These are phyloP conservation scores for Mesochorus sp. DNA, from an alignment of 2,888 invertebrate genomes.

Conservation along the genomic window DNA sequence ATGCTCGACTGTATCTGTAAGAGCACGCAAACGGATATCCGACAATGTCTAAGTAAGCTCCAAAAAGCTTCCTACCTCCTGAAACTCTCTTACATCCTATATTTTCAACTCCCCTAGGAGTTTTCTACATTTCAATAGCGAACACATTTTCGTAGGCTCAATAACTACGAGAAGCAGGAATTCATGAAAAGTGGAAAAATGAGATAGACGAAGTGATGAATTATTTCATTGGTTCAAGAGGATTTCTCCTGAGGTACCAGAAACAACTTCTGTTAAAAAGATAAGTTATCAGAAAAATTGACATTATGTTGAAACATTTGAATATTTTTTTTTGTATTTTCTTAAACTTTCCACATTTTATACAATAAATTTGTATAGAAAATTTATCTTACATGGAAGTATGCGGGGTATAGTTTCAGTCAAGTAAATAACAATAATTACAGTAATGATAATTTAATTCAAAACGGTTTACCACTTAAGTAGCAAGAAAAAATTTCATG, in stretches of 20 bases:
- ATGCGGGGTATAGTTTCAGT: no score
- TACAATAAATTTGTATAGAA: neutral
- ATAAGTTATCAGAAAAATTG: neutral
- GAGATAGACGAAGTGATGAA: neutral
- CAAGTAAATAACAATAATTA: no score
- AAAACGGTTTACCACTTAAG: no score
- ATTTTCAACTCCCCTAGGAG: slow-evolving; percentile 7
- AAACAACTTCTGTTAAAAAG: neutral
- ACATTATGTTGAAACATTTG: neutral
- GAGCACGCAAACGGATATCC: neutral
- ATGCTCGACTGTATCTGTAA: neutral
- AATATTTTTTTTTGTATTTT: neutral
- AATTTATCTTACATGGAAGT: no score
- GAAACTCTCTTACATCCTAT: neutral
- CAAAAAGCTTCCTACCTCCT: neutral
- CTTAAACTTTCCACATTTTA: slow-evolving; percentile 5
- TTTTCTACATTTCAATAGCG: neutral
- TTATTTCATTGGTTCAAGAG: neutral
- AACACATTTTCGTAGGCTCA: slow-evolving; percentile 11
- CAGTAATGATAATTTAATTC: no score
- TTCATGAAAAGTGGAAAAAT: slow-evolving; percentile 1
- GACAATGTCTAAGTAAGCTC: slow-evolving; percentile 3
- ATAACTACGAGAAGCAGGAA: neutral
- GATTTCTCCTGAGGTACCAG: neutral
- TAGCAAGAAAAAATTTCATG: no score